Conservation (phyloP, 92 coral and sea anemone genomes). For the Umimayanthus kanabou region DNA sequence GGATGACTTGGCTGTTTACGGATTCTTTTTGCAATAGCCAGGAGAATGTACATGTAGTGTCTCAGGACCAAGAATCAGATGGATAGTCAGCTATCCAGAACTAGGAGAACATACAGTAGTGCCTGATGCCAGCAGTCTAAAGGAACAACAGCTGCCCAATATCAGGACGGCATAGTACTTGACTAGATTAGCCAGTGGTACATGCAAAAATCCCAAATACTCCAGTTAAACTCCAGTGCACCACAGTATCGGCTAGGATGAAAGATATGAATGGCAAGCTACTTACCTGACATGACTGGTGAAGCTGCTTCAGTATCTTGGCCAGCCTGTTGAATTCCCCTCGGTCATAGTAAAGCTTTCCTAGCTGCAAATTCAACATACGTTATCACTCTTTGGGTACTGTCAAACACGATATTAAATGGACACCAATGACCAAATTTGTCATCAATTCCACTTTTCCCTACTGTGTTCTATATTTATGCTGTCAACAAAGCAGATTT, state of each 20-base stretch:
- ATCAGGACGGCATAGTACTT: too few relatives aligned
- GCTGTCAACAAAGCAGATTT: too few relatives aligned
- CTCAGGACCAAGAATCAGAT: too few relatives aligned
- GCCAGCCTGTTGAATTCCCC: conserved; percentile 89
- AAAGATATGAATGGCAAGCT: neutral
- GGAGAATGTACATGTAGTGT: neutral
- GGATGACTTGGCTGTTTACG: too few relatives aligned
- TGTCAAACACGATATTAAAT: neutral
- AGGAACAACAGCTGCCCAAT: too few relatives aligned
- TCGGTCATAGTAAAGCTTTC: conserved; percentile 94
- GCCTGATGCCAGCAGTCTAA: too few relatives aligned
- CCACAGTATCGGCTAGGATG: neutral
- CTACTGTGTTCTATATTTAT: neutral
- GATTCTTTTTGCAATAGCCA: too few relatives aligned
- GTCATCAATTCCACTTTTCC: neutral
- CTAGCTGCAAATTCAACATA: conserved; percentile 57
- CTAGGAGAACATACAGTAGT: too few relatives aligned
- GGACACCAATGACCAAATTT: too few relatives aligned
- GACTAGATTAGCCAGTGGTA: neutral
- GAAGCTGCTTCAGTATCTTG: conserved; percentile 93
- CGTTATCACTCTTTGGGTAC: neutral
- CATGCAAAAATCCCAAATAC: neutral
- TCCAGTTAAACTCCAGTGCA: too few relatives aligned
- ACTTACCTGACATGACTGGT: conserved; percentile 92
- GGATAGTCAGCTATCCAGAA: too few relatives aligned